Base-by-base conservation (phyloP, 2,888 invertebrate genomes). In the Euclidia mi region DNA sequence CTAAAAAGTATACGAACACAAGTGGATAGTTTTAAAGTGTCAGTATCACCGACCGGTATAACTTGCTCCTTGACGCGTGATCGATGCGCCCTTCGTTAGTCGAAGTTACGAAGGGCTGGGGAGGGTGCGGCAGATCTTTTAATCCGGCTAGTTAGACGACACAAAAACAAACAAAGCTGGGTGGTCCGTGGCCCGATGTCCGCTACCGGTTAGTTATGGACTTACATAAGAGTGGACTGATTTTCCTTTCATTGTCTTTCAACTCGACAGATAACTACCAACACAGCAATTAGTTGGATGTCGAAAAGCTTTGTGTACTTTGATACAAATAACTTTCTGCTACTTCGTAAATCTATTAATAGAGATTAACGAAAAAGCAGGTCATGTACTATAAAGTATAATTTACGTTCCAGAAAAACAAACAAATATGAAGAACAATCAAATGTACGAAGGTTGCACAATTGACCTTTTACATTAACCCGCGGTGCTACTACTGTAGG, bases 141-240 rank as follows among this genome's bases (percentile, higher is more conserved):
- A 71, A 71, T 48, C 62, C 60, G 67, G 67, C 73, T 70, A 74
- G 81, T 79, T 78, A 76, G 68, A 72, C 61, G 63, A 71, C 74
- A 81, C 78, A 82, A 85, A 85, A 87, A 85, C 86, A 87, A 87
- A 87, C 81, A 85, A 73, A 79, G 59, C 81, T 68, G 86, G 88
- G 87, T 87, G 88, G 89, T 84, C 88, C 71, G 87, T 87, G 88
- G 89, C 84, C 88, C 71, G 53, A 63, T 59, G 59, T 57, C 66
- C 70, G 64, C 72, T 66, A 78, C 66, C 71, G 76, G 51, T 51
- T 63, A 63, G 61, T 60, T 67, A 71, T 71, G 59, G 50, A 65
- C 65, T 78, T 82, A 74, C 60, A 67, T 70, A 71, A 76, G 64
- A 59, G 47, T 69, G 58, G 62, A 73, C 70, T 76, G 76, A 82